A percentile compares a stretch with the other conserved stretches of the same genome.
Conservation (phyloP, 2,113 vertebrate species). For the Lichenostomus cassidix region DNA sequence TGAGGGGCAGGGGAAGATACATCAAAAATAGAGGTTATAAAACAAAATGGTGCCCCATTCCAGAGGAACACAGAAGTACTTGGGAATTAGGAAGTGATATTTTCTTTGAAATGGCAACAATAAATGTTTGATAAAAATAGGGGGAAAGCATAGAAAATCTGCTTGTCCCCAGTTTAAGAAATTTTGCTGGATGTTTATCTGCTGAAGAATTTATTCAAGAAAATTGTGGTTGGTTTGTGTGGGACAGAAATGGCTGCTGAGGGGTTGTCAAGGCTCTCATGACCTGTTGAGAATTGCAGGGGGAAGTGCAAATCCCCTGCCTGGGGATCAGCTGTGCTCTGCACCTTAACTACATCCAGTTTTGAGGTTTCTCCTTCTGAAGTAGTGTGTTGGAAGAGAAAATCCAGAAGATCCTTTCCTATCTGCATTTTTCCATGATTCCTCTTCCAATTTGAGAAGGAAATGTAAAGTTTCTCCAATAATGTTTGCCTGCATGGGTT, state of each 20-base stretch:
- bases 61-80: not conserved
- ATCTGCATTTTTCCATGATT: not conserved
- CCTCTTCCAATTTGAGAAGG: not conserved
- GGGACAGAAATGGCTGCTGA: not conserved
- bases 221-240: not conserved
- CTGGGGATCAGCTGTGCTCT: not conserved
- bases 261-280: not conserved
- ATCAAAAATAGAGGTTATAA: not conserved
- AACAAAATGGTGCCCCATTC: not conserved
- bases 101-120: not conserved
- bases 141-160: not conserved
- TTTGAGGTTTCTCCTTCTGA: not conserved
- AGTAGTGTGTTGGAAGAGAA: not conserved
- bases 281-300: not conserved
- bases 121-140: not conserved
- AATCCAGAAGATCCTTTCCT: not conserved
- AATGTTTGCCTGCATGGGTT: not conserved
- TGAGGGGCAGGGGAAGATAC: not conserved
- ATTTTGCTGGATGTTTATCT: not conserved
- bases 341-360: not conserved
- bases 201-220: not conserved
- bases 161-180: not conserved
- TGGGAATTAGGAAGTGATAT: not conserved
- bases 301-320: not conserved
- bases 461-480: not conserved